These are phyloP conservation scores for Ruditapes philippinarum DNA, from an alignment of 1,140 invertebrate genomes.

Conservation along the genomic window DNA sequence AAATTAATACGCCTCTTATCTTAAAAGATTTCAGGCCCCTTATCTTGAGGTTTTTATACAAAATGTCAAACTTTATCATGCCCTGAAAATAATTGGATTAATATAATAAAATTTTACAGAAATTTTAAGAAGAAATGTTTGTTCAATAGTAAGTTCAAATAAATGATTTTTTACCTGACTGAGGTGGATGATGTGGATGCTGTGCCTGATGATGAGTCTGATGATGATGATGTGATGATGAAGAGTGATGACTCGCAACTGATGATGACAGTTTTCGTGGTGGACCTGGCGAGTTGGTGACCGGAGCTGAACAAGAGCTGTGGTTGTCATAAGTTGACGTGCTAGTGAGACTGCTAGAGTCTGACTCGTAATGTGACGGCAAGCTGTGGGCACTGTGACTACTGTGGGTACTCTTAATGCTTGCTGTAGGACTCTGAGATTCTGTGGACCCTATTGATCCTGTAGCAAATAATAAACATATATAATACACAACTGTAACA, in stretches of 20 bases:
- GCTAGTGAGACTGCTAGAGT: slow-evolving; percentile 90
- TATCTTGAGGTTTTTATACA: too few species aligned
- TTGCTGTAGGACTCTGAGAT: slow-evolving; percentile 79
- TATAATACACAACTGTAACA: background rate
- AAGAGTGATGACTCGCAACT: slow-evolving; percentile 29
- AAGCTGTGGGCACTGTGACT: slow-evolving; percentile 51
- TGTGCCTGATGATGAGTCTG: background rate
- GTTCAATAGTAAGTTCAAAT: background rate
- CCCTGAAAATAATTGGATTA: too few species aligned
- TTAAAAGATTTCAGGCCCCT: too few species aligned
- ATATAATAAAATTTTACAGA: too few species aligned
- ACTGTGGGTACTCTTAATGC: slow-evolving; percentile 70
- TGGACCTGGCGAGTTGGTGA: slow-evolving; percentile 78
- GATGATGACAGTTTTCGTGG: slow-evolving; percentile 33
- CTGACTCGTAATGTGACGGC: slow-evolving; percentile 83
- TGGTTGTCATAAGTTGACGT: slow-evolving; percentile 89
- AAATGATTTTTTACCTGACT: slow-evolving; percentile 68
- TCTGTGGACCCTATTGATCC: slow-evolving; percentile 94
- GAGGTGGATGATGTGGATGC: slow-evolving; percentile 66
- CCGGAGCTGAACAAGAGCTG: slow-evolving; percentile 89
- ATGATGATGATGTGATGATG: slow-evolving; percentile 56
- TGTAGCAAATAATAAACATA: slow-evolving; percentile 80
- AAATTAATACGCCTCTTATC: too few species aligned
- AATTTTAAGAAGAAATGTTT: too few species aligned
- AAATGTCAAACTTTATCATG: too few species aligned